Conservation (phyloP, 2,888 invertebrate genomes). For the Atherix ibis region DNA sequence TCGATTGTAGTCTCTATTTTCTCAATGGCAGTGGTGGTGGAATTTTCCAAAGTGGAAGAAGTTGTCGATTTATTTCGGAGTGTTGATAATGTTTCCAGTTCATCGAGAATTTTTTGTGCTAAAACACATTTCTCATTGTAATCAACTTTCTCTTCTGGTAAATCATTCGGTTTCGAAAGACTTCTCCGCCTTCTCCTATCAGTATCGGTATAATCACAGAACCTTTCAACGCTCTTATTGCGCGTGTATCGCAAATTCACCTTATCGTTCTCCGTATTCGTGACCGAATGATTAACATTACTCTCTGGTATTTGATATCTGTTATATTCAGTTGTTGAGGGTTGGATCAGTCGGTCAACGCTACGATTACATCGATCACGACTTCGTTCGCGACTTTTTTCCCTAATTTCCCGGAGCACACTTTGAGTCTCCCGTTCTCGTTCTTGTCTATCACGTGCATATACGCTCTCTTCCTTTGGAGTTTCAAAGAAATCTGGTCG, state of each 20-base stretch:
- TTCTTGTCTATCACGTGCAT: conserved; percentile 41
- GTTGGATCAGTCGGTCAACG: conserved; percentile 23
- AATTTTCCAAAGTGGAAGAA: no score
- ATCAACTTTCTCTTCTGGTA: no score
- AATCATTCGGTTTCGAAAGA: conserved; percentile 9
- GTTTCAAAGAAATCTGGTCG: conserved; percentile 64
- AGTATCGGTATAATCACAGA: conserved; percentile 14
- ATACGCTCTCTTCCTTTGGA: conserved; percentile 48
- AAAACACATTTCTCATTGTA: no score
- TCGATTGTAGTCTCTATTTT: no score
- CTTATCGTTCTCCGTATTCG: no score
- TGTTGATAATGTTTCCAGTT: no score
- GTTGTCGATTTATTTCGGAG: no score
- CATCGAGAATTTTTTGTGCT: no score
- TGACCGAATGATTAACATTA: conserved; percentile 7
- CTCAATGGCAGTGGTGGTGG: no score
- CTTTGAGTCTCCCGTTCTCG: conserved; percentile 53
- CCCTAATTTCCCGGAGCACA: conserved; percentile 48
- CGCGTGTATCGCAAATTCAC: conserved; percentile 21
- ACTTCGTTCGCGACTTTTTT: conserved; percentile 37
- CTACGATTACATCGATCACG: conserved; percentile 24
- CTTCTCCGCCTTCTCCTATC: conserved; percentile 16
- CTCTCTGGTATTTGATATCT: conserved; percentile 5
- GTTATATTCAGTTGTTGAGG: conserved; percentile 16
- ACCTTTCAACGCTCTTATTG: conserved; percentile 28